These are phyloP conservation scores for Peromyscus aztecus DNA, from an alignment of 2,797 vertebrate genomes.

Conservation along the genomic window DNA sequence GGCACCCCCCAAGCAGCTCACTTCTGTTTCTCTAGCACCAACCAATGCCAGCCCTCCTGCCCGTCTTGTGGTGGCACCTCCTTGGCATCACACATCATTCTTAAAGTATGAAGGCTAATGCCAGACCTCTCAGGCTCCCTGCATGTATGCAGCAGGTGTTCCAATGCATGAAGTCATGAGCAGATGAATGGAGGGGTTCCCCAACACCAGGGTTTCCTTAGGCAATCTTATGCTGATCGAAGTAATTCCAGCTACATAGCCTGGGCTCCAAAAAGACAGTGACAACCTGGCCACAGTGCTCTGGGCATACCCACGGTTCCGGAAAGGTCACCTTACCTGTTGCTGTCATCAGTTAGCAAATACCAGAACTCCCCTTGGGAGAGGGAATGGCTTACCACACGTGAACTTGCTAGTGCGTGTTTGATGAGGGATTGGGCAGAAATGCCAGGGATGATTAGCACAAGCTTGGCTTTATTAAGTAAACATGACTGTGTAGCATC, in stretches of 20 bases:
- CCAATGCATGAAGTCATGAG: background rate
- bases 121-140: rapidly evolving
- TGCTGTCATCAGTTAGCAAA: slow-evolving; percentile 79
- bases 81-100: background rate
- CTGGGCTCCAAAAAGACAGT: background rate
- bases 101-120: background rate
- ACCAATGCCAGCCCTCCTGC: background rate
- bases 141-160: background rate
- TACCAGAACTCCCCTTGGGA: slow-evolving; percentile 73
- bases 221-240: background rate
- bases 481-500: slow-evolving; percentile 82
- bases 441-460: slow-evolving; percentile 79
- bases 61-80: background rate
- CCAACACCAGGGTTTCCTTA: background rate
- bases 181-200: background rate
- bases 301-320: background rate
- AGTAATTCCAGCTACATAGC: background rate
- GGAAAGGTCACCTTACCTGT: slow-evolving; percentile 81
- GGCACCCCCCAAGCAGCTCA: too few relatives aligned
- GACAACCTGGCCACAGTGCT: background rate
- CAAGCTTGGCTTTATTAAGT: slow-evolving; percentile 80
- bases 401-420: slow-evolving; percentile 79
- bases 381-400: slow-evolving; percentile 55
- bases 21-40: background rate
- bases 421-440: slow-evolving; percentile 79